A percentile compares a stretch with the other conserved stretches of the same genome.
phyloP scores from a whole-genome alignment of 2,113 vertebrate species.

The Dipodomys merriami region DNA sequence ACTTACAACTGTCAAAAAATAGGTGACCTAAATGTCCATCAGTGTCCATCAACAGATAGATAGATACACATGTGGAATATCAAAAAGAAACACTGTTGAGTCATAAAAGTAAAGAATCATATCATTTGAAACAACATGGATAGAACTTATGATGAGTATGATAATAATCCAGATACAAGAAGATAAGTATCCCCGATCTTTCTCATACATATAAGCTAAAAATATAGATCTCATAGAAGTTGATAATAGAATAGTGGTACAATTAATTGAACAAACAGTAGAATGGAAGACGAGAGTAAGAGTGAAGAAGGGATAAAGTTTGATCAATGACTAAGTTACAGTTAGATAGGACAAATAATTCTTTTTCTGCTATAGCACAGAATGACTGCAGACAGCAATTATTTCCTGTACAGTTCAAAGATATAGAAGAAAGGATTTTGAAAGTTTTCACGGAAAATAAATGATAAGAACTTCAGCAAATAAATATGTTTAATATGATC shows the following conservation, averaged over 20 bases:
- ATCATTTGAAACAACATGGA: neutral
- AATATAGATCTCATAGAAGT: neutral
- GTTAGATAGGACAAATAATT: neutral
- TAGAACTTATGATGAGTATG: neutral
- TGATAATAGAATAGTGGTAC: neutral
- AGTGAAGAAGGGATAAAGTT: rapidly evolving
- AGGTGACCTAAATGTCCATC: neutral
- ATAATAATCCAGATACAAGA: neutral
- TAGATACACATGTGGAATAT: no score
- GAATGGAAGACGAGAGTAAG: no score
- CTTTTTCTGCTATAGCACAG: neutral
- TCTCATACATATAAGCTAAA: neutral
- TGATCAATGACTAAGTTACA: neutral
- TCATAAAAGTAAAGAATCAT: neutral
- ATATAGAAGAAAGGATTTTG: neutral
- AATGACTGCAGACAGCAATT: neutral
- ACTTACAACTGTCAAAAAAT: no score
- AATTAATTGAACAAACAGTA: neutral
- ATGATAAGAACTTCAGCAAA: neutral
- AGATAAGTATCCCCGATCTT: rapidly evolving
- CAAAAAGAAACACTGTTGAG: neutral
- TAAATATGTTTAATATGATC: no score
- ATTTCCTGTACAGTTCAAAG: neutral
- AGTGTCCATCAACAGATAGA: no score
- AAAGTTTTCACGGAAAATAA: neutral